Evolutionary conservation across 2,888 invertebrate genomes (phyloP), one percentile per base, ranked within the genome.

Genomic region (Scaptomyza cyrtandrae): DNA sequence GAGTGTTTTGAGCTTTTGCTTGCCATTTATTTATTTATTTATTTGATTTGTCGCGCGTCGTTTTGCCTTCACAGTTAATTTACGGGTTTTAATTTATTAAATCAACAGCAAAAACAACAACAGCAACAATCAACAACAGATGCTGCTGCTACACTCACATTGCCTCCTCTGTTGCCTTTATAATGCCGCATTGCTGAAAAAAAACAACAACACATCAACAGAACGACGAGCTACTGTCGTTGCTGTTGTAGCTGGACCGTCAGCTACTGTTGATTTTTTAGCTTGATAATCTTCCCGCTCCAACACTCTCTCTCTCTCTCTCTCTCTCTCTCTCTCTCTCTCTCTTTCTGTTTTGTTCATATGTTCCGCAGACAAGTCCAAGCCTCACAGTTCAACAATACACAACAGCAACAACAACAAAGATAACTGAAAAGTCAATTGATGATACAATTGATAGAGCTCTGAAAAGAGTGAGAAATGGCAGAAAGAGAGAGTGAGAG

Each of bases 51-150:
- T 80, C 81, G 80, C 78, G 80, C 81, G 75, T 84, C 85, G 85
- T 84, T 84, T 81, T 84, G 85, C 81, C 85, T 81, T 81, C 81
- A 84, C 81, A 81, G 85, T 81, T 81, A 84, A 84, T 81, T 81
- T 81, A 81, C 85, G 81, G 73, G 81, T 78, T 81, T 84, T 84
- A 78, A 84, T 81, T 81, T 81, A 81, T 81, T 81, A 81, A 81
- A 81, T 81, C 80, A 80, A 83, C 80, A 83, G 74, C 80, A 75
- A 64, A 75, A 77, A 76, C 65, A 77, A 80, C 80, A 75, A 64
- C 71, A 77, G 75, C 65, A 77, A 80, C 80, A 78, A 80, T 73
- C 76, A 80, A 77, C 73, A 80, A 70, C 78, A 78, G 80, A 79
- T 80, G 76, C 67, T 52, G 52, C 19, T 33, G 55, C 56, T 11